phyloP scores from a whole-genome alignment of 2,113 vertebrate species.

The Mustela lutreola region DNA sequence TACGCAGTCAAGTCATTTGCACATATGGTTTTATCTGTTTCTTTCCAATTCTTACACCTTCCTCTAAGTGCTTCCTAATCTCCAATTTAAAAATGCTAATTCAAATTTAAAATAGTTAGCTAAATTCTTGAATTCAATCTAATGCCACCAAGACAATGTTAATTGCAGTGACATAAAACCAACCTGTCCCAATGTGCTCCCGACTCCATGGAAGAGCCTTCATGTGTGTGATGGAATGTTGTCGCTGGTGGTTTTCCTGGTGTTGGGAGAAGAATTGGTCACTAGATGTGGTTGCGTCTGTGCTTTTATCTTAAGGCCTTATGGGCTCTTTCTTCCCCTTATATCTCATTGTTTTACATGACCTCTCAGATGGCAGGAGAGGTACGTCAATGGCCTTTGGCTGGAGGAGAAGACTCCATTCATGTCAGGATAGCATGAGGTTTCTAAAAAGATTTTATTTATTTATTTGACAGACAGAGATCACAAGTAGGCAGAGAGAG shows the following conservation, averaged over 20 bases:
- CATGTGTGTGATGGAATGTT: too few species aligned
- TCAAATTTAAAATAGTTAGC: not conserved
- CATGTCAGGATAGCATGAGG: not conserved
- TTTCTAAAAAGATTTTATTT: too few species aligned
- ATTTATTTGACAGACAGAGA: too few species aligned
- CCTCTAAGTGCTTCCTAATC: not conserved
- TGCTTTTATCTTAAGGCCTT: not conserved
- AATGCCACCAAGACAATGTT: not conserved
- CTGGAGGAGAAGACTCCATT: not conserved
- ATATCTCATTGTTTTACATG: not conserved
- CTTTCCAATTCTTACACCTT: not conserved
- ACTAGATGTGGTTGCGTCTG: not conserved
- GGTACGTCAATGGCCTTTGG: not conserved
- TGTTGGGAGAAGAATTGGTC: not conserved
- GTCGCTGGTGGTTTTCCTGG: not conserved
- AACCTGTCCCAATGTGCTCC: not conserved
- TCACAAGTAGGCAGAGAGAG: too few species aligned
- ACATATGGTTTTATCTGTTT: not conserved
- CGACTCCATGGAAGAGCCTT: not conserved
- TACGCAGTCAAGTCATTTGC: not conserved
- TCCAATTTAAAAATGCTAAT: not conserved
- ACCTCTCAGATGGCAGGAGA: not conserved
- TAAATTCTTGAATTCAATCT: not conserved
- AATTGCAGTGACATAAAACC: not conserved
- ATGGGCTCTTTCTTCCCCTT: too few species aligned